A percentile compares a stretch with the other conserved stretches of the same genome.
These are phyloP conservation scores for Siniperca obscura DNA, from an alignment of 2,797 vertebrate genomes.

Conservation along the genomic window DNA sequence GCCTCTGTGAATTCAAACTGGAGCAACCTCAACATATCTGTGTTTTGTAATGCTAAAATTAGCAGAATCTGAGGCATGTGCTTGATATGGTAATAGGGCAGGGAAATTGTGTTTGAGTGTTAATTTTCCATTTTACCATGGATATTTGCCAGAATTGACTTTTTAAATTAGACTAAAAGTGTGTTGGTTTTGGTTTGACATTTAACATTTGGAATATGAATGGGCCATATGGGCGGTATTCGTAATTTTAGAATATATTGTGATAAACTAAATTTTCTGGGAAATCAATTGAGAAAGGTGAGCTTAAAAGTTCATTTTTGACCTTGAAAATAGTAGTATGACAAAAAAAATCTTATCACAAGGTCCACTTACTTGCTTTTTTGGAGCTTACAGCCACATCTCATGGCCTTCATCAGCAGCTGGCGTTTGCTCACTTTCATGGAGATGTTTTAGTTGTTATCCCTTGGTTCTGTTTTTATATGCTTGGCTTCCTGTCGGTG, in stretches of 20 bases:
- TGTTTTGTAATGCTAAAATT: slow-evolving; percentile 80
- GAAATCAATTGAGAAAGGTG: too few relatives aligned
- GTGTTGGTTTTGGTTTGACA: neutral
- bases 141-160: slow-evolving; percentile 12
- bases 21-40: slow-evolving; percentile 74
- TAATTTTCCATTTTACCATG: slow-evolving; percentile 31
- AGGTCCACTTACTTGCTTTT: too few relatives aligned
- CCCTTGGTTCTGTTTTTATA: neutral
- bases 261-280: too few relatives aligned
- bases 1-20: slow-evolving; percentile 68
- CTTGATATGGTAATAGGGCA: slow-evolving; percentile 72
- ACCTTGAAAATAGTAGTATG: too few relatives aligned
- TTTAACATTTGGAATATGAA: neutral
- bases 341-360: too few relatives aligned
- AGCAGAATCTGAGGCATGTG: slow-evolving; percentile 67
- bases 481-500: neutral
- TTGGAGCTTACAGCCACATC: too few relatives aligned
- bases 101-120: slow-evolving; percentile 26
- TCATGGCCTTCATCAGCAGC: too few relatives aligned
- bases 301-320: too few relatives aligned
- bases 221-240: too few relatives aligned
- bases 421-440: too few relatives aligned
- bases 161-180: slow-evolving; percentile 13
- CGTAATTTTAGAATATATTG: neutral
- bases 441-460: too few relatives aligned